Conservation (phyloP, 2,797 vertebrate species). For the Hypotaenidia philippensis region DNA sequence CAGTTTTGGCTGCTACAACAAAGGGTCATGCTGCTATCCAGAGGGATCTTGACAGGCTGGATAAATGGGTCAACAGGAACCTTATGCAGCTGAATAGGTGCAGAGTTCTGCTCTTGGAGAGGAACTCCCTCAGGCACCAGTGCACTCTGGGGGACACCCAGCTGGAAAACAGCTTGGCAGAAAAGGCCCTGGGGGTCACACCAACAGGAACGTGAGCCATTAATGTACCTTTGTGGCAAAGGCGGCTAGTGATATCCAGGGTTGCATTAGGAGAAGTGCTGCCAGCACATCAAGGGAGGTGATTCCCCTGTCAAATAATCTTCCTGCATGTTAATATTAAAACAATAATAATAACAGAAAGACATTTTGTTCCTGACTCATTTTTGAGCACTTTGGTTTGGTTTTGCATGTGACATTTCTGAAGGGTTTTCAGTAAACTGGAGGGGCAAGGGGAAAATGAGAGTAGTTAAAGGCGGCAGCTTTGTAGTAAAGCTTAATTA, state of each 20-base stretch:
- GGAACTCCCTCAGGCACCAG: not conserved
- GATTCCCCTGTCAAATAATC: not conserved
- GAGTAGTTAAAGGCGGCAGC: not conserved
- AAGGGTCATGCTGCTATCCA: not conserved
- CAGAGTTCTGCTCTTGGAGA: not conserved
- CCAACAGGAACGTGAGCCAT: not conserved
- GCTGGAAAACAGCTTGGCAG: not conserved
- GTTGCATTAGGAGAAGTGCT: not conserved
- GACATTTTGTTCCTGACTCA: not conserved
- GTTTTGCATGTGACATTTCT: not conserved
- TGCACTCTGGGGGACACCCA: rapidly evolving
- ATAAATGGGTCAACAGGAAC: not conserved
- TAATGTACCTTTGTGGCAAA: not conserved
- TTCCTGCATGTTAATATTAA: not conserved
- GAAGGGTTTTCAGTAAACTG: not conserved
- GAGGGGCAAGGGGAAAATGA: not conserved
- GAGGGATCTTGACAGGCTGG: not conserved
- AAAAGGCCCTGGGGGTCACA: not conserved
- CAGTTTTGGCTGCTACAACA: not conserved
- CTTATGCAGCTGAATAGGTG: not conserved
- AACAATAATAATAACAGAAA: not conserved
- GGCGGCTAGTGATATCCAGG: not conserved
- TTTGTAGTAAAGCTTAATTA: not conserved
- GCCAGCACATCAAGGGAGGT: not conserved
- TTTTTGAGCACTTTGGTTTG: not conserved